A percentile compares a stretch with the other conserved stretches of the same genome.
These are phyloP conservation scores for Diabrotica balteata DNA, from an alignment of 2,888 invertebrate species.

Conservation along the genomic window DNA sequence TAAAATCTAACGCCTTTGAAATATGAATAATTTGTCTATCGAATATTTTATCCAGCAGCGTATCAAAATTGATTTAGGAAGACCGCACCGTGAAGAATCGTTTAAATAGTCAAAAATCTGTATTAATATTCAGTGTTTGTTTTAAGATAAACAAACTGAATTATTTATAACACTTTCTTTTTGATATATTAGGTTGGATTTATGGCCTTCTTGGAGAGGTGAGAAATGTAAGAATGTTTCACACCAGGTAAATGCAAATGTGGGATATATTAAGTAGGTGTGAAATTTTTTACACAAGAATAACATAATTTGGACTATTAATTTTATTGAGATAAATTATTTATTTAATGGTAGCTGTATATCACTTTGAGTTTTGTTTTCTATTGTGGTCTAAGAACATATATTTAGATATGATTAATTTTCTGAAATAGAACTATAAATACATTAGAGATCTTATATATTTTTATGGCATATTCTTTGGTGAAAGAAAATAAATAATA, in stretches of 20 bases:
- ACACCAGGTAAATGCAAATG: constrained; percentile 32
- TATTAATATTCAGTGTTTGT: constrained; percentile 24
- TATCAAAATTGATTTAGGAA: constrained; percentile 6
- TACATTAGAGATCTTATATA: too few relatives aligned
- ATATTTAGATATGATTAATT: too few relatives aligned
- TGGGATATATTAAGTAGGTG: constrained; percentile 25
- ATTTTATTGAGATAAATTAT: constrained; percentile 16
- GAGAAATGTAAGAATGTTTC: constrained; percentile 32
- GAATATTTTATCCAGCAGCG: too few relatives aligned
- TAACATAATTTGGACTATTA: constrained; percentile 15
- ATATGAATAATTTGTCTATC: too few relatives aligned
- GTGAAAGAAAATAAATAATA: too few relatives aligned
- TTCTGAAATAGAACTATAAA: too few relatives aligned
- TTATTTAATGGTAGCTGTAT: background rate
- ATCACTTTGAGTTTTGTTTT: constrained; percentile 1
- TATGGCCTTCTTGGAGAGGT: constrained; percentile 18
- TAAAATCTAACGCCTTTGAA: too few relatives aligned
- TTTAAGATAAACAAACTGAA: constrained; percentile 24
- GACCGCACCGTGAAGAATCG: background rate
- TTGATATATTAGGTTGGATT: constrained; percentile 16
- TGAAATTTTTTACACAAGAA: constrained; percentile 25
- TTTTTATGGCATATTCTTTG: too few relatives aligned
- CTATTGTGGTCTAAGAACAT: too few relatives aligned
- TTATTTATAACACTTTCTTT: constrained; percentile 26
- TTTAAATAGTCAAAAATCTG: background rate